Evolutionary conservation across 2,888 invertebrate species (phyloP).

Genomic region (Archips xylosteana): DNA sequence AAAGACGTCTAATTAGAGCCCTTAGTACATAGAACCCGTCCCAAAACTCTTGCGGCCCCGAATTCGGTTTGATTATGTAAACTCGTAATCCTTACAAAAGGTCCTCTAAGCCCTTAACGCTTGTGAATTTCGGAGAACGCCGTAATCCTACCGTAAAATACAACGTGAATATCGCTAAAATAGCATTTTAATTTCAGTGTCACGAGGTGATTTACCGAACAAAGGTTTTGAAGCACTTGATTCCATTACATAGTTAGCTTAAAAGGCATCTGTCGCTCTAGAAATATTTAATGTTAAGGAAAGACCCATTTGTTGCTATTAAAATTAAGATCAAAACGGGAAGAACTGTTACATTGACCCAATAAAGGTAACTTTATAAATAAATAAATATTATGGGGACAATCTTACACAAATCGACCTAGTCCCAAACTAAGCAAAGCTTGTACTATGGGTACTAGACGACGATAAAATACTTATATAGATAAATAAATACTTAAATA

Average conservation of each 20-base stretch:
- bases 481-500: too few species aligned
- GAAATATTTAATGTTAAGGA: too few species aligned
- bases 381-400: too few species aligned
- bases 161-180: slow-evolving; percentile 25
- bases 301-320: too few species aligned
- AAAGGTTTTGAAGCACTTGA: neutral
- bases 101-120: slow-evolving; percentile 25
- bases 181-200: slow-evolving; percentile 9
- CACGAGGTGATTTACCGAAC: neutral
- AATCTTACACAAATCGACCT: too few species aligned
- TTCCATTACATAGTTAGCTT: neutral
- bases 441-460: too few species aligned
- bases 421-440: too few species aligned
- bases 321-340: too few species aligned
- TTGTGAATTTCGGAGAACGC: slow-evolving; percentile 17
- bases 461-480: too few species aligned
- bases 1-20: too few species aligned
- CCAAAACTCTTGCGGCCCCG: slow-evolving; percentile 60
- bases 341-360: too few species aligned
- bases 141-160: slow-evolving; percentile 20
- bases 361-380: too few species aligned
- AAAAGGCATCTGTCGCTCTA: neutral
- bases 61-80: slow-evolving; percentile 69
- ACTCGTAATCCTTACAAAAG: slow-evolving; percentile 57
- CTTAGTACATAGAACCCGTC: slow-evolving; percentile 36